Evolutionary conservation across 2,113 vertebrate species (phyloP), one percentile per base, ranked within the genome.

Genomic region (Daphoenositta chrysoptera): DNA sequence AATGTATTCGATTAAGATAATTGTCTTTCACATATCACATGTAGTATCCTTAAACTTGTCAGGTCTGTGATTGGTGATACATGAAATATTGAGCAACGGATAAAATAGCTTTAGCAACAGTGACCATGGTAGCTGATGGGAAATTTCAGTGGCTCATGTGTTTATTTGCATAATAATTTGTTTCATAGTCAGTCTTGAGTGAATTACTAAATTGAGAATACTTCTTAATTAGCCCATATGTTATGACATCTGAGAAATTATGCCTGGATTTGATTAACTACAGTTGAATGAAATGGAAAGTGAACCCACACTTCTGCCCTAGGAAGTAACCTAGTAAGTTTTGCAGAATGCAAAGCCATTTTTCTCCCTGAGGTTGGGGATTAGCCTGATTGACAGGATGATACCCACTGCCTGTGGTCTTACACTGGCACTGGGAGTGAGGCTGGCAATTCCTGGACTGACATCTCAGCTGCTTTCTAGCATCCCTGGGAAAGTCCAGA

Each of bases 101-200:
- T 92, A 72, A 87, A 90, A 82, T 39, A 89, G n/a, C 48, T 91
- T 76, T 66, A 92, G 79, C 1, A 13, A 42, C 89, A 89, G 64
- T 96, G 96, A 61, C 93, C 93, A 31, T 17, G 4, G 64, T 68
- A 90, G 90, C 26, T 75, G 77, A 15, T 31, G 45, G 86, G 58
- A 40, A 89, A 82, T 84, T 89, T 84, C 76, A 65, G 53, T 68
- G 64, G 84, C 82, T 81, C 69, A 20, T 78, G 44, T 92, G 64
- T 90, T 95, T 95, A 90, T 95, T 93, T 93, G 80, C 83, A 35
- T 92, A 91, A 87, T 89, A 76, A 90, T 90, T 94, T 87, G n/a
- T 84, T 96, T 95, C 92, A 76, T 50, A 90, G 82, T 85, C 50
- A 80, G 66, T 95, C 76, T 84, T 94, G 86, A 92, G 81, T 91